phyloP scores from a whole-genome alignment of 2,113 vertebrate genomes.

The Piaya cayana region DNA sequence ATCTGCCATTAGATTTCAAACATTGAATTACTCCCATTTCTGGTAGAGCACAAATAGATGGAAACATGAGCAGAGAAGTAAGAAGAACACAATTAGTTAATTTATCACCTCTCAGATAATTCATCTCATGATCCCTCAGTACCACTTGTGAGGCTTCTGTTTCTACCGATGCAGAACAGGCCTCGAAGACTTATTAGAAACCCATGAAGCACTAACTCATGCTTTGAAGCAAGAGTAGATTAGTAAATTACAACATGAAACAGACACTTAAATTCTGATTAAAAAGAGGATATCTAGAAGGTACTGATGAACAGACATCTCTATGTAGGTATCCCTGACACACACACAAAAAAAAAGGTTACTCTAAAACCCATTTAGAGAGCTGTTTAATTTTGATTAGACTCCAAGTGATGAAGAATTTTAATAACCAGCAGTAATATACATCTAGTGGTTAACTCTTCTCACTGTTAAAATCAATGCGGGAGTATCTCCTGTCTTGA shows the following conservation, averaged over 20 bases:
- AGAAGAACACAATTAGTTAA: not conserved
- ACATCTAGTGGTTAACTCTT: not conserved
- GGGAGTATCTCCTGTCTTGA: not conserved
- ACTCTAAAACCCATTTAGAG: not conserved
- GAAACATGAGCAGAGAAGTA: not conserved
- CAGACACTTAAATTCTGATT: not conserved
- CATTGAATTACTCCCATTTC: not conserved
- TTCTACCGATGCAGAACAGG: not conserved
- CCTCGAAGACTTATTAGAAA: not conserved
- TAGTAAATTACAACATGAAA: not conserved
- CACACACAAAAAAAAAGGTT: not conserved
- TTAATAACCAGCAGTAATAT: not conserved
- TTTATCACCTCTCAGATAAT: not conserved
- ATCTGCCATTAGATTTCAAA: not conserved
- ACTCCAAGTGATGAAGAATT: not conserved
- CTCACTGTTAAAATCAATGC: not conserved
- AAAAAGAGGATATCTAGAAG: not conserved
- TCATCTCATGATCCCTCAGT: not conserved
- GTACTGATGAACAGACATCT: not conserved
- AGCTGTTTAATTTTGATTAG: not conserved
- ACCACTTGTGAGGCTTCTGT: not conserved
- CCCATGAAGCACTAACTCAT: not conserved
- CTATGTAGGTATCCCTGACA: not conserved
- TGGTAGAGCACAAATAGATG: not conserved
- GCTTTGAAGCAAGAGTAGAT: not conserved